Conservation (phyloP, 2,113 vertebrate species). For the Pelvicachromis taeniatus region DNA sequence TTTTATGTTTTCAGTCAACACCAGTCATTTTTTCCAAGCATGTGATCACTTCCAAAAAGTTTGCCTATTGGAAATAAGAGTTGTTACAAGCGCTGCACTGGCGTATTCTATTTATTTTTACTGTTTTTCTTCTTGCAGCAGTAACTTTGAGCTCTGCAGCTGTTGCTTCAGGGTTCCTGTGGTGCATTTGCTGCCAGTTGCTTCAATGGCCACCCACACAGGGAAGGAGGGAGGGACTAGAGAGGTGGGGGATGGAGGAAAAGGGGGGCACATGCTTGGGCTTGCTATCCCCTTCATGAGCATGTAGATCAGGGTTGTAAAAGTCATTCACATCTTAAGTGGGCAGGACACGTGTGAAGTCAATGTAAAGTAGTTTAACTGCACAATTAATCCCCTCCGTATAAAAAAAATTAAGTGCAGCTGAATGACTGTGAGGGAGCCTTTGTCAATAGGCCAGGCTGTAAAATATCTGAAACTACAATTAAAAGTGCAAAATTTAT, state of each 20-base stretch:
- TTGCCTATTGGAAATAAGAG: not conserved
- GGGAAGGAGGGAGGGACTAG: not conserved
- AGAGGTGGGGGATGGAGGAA: not conserved
- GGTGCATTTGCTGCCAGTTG: slow-evolving; percentile 40
- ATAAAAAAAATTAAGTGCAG: not conserved
- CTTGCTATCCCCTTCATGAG: slow-evolving; percentile 29
- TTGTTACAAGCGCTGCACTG: not conserved
- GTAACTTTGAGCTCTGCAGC: slow-evolving; percentile 18
- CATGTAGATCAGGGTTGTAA: not conserved
- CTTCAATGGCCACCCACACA: slow-evolving; percentile 49
- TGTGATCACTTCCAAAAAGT: slow-evolving; percentile 8
- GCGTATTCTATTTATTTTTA: not conserved
- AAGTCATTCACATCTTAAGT: not conserved
- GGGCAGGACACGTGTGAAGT: not conserved
- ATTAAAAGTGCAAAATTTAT: not conserved
- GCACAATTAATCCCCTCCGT: not conserved
- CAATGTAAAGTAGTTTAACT: not conserved
- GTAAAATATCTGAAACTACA: not conserved
- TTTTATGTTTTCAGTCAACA: not conserved
- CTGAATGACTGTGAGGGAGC: not conserved
- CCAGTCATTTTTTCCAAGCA: not conserved
- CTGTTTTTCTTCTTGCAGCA: not conserved
- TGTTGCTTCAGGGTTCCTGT: slow-evolving; percentile 18
- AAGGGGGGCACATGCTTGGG: slow-evolving; percentile 42
- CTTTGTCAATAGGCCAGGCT: not conserved